phyloP scores from a whole-genome alignment of 2,888 invertebrate genomes.

The Cheilosia urbana region DNA sequence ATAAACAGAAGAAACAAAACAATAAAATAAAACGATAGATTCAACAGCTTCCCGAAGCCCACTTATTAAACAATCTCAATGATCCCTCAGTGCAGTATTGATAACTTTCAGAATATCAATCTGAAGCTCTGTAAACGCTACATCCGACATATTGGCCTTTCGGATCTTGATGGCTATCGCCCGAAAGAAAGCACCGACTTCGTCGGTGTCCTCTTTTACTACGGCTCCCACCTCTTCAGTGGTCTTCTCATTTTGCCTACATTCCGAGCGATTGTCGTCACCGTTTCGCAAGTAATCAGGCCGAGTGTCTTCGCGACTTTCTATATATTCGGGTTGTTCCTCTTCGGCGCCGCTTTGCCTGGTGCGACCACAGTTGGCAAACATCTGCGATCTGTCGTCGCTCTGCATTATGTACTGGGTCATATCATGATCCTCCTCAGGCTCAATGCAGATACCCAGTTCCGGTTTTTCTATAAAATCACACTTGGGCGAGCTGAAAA shows the following conservation, averaged over 20 bases:
- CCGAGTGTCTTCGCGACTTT: neutral
- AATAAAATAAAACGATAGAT: neutral
- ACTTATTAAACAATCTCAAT: constrained; percentile 49
- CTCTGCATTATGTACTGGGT: neutral
- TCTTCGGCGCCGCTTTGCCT: neutral
- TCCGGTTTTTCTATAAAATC: neutral
- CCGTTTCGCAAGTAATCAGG: neutral
- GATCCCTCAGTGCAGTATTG: constrained; percentile 80
- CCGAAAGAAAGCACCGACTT: constrained; percentile 82
- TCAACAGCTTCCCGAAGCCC: neutral
- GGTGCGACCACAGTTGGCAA: constrained; percentile 60
- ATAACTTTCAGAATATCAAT: constrained; percentile 82
- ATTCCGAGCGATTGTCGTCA: neutral
- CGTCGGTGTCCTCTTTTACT: constrained; percentile 79
- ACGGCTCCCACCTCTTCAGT: neutral
- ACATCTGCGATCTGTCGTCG: constrained; percentile 53
- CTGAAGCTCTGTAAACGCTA: constrained; percentile 82
- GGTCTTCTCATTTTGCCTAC: neutral
- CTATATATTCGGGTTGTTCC: neutral
- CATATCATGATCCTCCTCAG: constrained; percentile 11
- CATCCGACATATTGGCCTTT: constrained; percentile 80
- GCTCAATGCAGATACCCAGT: neutral
- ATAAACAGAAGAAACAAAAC: neutral
- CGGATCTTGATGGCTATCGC: constrained; percentile 82
- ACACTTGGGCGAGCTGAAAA: neutral